Base-by-base conservation (phyloP, 2,888 invertebrate genomes). In the Nasonia oneida region DNA sequence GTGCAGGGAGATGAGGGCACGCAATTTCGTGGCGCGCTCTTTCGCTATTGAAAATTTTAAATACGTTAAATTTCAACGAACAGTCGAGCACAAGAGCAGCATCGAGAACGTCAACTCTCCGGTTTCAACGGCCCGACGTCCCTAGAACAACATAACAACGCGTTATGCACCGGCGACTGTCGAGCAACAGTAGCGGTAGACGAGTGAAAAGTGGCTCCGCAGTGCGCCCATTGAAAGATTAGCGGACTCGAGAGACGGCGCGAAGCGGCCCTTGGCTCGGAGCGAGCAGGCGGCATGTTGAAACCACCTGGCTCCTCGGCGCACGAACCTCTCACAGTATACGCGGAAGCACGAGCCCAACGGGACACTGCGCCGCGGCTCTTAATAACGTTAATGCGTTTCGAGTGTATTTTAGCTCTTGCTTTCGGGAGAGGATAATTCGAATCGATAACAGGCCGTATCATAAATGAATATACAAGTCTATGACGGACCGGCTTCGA, bases 251-350 rank as follows among this genome's bases (percentile, higher is more conserved):
- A 23, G 23, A 23, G 23, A 23, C 23, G 23, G 23, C 23, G 23
- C 23, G 23, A 23, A 23, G 23, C 23, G 23, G 23, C 23, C 23
- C 23, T 73, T 23, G 23, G 23, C 23, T 23, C 23, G 23, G 23
- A 23, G 23, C 23, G 23, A 23, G 23, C 23, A 1, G 79, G 85
- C 86, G 81, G 87, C 89, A 88, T 86, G 80, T 80, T 87, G 89
- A 84, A 88, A 87, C 87, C 88, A 89, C 88, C 88, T 89, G 89
- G 86, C 84, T 83, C 81, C 84, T 85, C 23, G 23, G 23, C 23
- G 23, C 23, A 23, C 23, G 23, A 23, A 23, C 23, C 23, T 23
- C 23, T 23, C 23, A 74, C n/a, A 74, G 84, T 53, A 64, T 23
- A 33, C 23, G 23, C 53, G 53, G 53, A 75, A 53, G 78, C 57